Conservation (phyloP, 2,888 invertebrate genomes). For the Drosophila eohydei region DNA sequence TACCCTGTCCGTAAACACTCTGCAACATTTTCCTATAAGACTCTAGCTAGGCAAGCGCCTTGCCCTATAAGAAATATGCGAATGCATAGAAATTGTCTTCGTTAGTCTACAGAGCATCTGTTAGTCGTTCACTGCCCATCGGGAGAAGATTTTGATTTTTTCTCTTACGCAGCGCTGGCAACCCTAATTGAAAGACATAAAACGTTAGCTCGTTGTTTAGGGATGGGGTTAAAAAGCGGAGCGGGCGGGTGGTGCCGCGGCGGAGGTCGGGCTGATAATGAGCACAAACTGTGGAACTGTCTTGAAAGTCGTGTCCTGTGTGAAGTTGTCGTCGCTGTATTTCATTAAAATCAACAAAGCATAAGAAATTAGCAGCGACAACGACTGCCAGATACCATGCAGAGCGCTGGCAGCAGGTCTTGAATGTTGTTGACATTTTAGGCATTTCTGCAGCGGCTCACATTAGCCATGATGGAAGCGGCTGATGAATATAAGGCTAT, state of each 20-base stretch:
- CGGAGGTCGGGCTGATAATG: constrained; percentile 44
- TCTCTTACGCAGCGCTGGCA: constrained; percentile 39
- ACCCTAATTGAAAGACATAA: constrained; percentile 69
- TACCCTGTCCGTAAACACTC: not conserved
- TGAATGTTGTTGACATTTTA: not conserved
- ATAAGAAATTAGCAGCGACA: not conserved
- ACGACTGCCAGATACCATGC: constrained; percentile 15
- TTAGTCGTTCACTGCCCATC: not conserved
- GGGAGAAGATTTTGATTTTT: not conserved
- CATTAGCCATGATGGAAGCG: not conserved
- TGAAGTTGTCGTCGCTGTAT: constrained; percentile 44
- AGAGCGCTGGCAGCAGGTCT: not conserved
- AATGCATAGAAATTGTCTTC: too few species aligned
- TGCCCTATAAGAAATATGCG: too few species aligned
- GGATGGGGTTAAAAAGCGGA: not conserved
- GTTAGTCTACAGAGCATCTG: not conserved
- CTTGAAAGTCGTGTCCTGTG: constrained; percentile 48
- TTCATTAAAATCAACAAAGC: constrained; percentile 45
- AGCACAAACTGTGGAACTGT: constrained; percentile 50
- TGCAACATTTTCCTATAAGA: too few species aligned
- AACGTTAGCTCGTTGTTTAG: constrained; percentile 60
- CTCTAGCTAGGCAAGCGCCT: too few species aligned
- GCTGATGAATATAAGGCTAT: not conserved
- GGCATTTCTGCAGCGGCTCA: not conserved
- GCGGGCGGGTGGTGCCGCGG: not conserved